Evolutionary conservation across 2,888 invertebrate genomes (phyloP).

Genomic region (Melanophora roralis): DNA sequence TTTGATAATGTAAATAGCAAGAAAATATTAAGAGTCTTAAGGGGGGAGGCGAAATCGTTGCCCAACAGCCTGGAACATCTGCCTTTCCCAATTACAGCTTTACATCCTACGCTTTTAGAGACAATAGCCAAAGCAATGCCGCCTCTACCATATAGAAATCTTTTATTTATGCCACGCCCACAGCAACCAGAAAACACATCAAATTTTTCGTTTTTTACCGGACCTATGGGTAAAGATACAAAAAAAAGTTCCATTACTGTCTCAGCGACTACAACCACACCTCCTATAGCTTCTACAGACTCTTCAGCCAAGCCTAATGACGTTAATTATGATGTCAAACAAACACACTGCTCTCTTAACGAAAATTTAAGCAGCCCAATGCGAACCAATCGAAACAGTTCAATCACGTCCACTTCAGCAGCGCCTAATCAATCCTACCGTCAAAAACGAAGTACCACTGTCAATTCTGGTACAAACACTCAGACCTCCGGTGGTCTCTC

Average conservation of each 20-base stretch:
- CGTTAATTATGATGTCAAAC: constrained; percentile 37
- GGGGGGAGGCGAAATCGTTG: constrained; percentile 51
- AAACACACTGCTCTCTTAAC: constrained; percentile 37
- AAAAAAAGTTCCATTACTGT: constrained; percentile 56
- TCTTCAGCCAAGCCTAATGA: constrained; percentile 33
- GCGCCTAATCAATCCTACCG: constrained; percentile 52
- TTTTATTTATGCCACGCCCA: constrained; percentile 78
- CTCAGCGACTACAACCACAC: constrained; percentile 55
- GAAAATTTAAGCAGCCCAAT: constrained; percentile 50
- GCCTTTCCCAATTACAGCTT: constrained; percentile 77
- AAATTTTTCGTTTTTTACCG: constrained; percentile 80
- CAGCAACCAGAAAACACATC: constrained; percentile 76
- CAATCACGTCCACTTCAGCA: constrained; percentile 14
- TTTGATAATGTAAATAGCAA: constrained; percentile 53
- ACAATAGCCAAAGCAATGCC: constrained; percentile 83
- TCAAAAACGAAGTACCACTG: constrained; percentile 37
- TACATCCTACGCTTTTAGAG: constrained; percentile 85
- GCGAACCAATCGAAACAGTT: constrained; percentile 51
- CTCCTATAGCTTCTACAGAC: constrained; percentile 51
- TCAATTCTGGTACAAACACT: constrained; percentile 46
- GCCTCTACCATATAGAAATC: constrained; percentile 80
- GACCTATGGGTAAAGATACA: constrained; percentile 60
- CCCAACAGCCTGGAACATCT: constrained; percentile 66
- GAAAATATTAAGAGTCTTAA: constrained; percentile 53
- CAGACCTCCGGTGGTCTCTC: constrained; percentile 52